Conservation (phyloP, 2,113 vertebrate species). For the Solenodon paradoxus region DNA sequence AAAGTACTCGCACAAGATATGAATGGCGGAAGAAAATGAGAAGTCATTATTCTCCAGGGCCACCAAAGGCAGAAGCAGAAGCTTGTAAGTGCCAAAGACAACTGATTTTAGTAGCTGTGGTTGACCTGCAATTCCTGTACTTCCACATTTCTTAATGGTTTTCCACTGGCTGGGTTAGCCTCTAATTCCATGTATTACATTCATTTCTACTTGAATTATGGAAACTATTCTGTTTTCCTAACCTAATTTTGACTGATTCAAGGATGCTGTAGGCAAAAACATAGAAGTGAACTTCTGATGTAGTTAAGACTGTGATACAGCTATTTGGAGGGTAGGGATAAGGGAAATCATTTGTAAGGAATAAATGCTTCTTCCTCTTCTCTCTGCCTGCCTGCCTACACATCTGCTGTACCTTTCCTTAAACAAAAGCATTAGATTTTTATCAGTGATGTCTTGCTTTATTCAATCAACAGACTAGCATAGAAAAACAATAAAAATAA, state of each 20-base stretch:
- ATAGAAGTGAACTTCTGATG: not conserved
- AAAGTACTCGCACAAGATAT: not conserved
- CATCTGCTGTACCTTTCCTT: too few species aligned
- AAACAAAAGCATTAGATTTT: not conserved
- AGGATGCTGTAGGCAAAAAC: not conserved
- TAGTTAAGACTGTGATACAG: not conserved
- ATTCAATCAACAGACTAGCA: not conserved
- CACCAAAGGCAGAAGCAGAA: not conserved
- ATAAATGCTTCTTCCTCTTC: too few species aligned
- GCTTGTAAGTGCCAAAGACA: not conserved
- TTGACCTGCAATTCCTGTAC: not conserved
- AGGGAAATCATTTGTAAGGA: not conserved
- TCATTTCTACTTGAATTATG: not conserved
- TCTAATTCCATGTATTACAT: not conserved
- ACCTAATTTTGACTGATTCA: not conserved
- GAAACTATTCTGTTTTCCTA: not conserved
- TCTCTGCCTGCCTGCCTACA: too few species aligned
- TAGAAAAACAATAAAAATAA: not conserved
- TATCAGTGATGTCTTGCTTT: not conserved
- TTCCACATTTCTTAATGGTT: not conserved
- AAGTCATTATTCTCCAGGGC: not conserved
- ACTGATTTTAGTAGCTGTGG: not conserved
- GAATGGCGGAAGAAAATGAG: slow-evolving; percentile 6
- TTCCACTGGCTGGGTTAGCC: not conserved
- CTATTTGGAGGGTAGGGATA: not conserved